Percentiles rank a stretch among this genome's conserved stretches.
These are phyloP conservation scores for Natrix natrix DNA, from an alignment of 2,797 vertebrate genomes.

Conservation along the genomic window DNA sequence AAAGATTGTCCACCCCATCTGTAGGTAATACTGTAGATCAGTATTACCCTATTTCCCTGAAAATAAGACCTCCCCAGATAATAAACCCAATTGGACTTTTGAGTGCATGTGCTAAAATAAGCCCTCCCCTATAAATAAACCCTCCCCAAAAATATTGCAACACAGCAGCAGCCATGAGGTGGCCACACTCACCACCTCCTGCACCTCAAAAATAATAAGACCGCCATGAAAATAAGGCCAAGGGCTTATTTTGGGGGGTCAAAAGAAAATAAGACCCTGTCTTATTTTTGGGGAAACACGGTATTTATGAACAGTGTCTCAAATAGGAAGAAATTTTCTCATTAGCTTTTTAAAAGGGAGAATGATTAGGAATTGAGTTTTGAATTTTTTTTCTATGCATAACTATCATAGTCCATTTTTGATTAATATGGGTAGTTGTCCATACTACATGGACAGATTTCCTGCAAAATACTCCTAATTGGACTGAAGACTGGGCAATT, in stretches of 20 bases:
- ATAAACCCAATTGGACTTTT: too few relatives aligned
- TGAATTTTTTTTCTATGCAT: background rate
- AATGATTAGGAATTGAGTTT: background rate
- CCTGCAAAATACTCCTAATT: background rate
- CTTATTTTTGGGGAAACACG: too few relatives aligned
- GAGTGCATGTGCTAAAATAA: too few relatives aligned
- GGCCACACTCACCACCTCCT: too few relatives aligned
- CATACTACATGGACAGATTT: background rate
- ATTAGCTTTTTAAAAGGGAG: background rate
- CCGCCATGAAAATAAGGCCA: too few relatives aligned
- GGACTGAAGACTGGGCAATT: background rate
- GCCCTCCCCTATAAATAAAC: too few relatives aligned
- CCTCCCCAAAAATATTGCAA: too few relatives aligned
- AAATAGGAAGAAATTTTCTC: background rate
- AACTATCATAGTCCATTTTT: background rate
- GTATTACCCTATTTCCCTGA: background rate
- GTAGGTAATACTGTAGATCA: background rate
- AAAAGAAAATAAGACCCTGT: too few relatives aligned
- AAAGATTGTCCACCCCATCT: background rate
- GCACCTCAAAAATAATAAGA: too few relatives aligned
- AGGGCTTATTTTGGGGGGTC: too few relatives aligned
- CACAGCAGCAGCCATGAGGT: too few relatives aligned
- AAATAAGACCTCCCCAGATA: too few relatives aligned
- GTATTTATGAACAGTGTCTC: background rate
- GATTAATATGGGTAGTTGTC: background rate